Evolutionary conservation across 30 jellyfish, hydroid and myxozoan genomes (phyloP).

Genomic region (Hydractinia symbiolongicarpus): DNA sequence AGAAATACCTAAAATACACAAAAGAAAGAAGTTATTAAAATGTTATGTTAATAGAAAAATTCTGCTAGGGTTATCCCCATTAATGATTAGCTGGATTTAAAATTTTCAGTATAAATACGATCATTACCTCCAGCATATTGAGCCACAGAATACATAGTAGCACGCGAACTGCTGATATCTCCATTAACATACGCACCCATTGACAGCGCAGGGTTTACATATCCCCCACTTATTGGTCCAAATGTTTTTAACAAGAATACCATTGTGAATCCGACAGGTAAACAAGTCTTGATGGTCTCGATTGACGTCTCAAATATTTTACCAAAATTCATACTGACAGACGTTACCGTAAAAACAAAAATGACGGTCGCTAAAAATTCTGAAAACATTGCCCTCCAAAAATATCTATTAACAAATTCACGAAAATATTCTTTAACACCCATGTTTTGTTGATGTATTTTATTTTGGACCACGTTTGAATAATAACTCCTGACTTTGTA

Average conservation of each 20-base stretch:
- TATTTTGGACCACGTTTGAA: too few species aligned
- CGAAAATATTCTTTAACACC: not conserved
- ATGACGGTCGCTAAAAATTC: not conserved
- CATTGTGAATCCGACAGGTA: not conserved
- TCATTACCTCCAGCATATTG: slow-evolving; percentile 11
- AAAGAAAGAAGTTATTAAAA: too few species aligned
- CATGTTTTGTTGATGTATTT: not conserved
- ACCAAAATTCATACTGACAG: not conserved
- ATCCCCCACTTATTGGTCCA: slow-evolving; percentile 5
- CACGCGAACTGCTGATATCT: not conserved
- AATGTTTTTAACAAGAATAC: not conserved
- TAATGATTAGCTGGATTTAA: too few species aligned
- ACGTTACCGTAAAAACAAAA: not conserved
- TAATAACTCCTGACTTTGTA: too few species aligned
- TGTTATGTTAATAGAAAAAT: too few species aligned
- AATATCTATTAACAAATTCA: not conserved
- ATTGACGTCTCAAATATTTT: not conserved
- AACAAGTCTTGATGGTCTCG: not conserved
- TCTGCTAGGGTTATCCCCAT: too few species aligned
- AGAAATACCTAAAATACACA: not conserved
- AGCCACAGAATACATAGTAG: not conserved
- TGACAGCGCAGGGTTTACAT: not conserved
- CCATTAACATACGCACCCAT: slow-evolving; percentile 2
- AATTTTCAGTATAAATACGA: not conserved
- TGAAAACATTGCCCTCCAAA: slow-evolving; percentile 6